These are phyloP conservation scores for Dolomedes plantarius DNA, from an alignment of 2,888 invertebrate genomes.

Conservation along the genomic window DNA sequence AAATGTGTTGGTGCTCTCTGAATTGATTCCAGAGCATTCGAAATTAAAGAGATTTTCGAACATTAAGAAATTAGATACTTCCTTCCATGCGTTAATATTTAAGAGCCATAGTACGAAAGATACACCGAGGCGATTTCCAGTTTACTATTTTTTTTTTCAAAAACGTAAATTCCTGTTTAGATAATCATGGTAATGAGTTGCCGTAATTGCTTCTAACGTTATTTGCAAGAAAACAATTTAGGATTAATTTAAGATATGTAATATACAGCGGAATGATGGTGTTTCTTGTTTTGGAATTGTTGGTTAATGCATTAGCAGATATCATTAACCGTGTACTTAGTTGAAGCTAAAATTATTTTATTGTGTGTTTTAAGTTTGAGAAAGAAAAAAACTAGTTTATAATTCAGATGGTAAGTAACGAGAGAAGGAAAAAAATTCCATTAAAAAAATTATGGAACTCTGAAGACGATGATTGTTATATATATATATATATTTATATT, in stretches of 20 bases:
- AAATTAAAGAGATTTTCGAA: slow-evolving; percentile 4
- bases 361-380: too few relatives aligned
- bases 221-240: background rate
- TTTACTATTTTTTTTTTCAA: background rate
- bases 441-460: too few relatives aligned
- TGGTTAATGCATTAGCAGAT: background rate
- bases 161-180: background rate
- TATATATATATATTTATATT: too few relatives aligned
- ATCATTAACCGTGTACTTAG: too few relatives aligned
- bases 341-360: too few relatives aligned
- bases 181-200: slow-evolving; percentile 1
- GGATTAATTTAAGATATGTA: background rate
- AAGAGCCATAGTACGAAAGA: background rate
- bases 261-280: background rate
- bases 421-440: too few relatives aligned
- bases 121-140: background rate
- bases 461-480: too few relatives aligned
- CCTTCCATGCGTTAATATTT: background rate
- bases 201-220: background rate
- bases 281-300: background rate
- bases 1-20: slow-evolving; percentile 12
- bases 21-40: background rate
- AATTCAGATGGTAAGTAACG: too few relatives aligned
- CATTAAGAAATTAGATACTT: slow-evolving; percentile 13
- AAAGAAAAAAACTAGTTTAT: too few relatives aligned